phyloP scores from a whole-genome alignment of 1,140 invertebrate genomes.

The Scaptomyza pallida region DNA sequence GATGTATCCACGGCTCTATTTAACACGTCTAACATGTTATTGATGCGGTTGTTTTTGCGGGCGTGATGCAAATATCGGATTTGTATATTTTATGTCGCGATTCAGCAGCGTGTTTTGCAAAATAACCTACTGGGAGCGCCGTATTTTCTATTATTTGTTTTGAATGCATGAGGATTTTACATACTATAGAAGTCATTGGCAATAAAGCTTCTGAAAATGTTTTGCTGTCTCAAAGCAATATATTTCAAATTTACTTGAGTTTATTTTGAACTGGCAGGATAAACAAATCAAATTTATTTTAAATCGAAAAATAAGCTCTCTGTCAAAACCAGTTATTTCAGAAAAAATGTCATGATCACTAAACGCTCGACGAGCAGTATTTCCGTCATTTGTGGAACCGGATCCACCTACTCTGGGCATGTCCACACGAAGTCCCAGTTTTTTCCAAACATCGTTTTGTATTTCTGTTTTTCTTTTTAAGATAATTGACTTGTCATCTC shows the following conservation, averaged over 20 bases:
- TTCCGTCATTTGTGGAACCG: too few species aligned
- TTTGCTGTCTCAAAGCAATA: constrained; percentile 8
- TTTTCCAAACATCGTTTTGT: neutral
- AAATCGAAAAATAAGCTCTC: too few species aligned
- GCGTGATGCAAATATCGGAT: neutral
- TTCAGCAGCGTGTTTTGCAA: neutral
- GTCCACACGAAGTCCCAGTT: neutral
- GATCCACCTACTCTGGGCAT: too few species aligned
- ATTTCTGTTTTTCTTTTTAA: too few species aligned
- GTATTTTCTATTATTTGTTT: constrained; percentile 4
- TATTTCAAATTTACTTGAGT: constrained; percentile 8
- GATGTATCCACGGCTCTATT: too few species aligned
- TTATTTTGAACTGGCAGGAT: too few species aligned
- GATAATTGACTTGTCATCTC: too few species aligned
- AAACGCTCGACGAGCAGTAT: too few species aligned
- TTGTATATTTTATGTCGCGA: too few species aligned
- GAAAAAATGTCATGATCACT: too few species aligned
- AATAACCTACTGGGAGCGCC: neutral
- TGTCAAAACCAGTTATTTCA: too few species aligned
- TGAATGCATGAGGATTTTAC: constrained; percentile 3
- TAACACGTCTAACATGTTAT: neutral
- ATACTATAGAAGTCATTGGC: constrained; percentile 3
- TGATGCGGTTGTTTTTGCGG: constrained; percentile 1
- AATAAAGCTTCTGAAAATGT: constrained; percentile 6
- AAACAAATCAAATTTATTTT: too few species aligned